A percentile compares a stretch with the other conserved stretches of the same genome.
Evolutionary conservation across 2,888 invertebrate species (phyloP).

Genomic region (Metallyticus violacea): DNA sequence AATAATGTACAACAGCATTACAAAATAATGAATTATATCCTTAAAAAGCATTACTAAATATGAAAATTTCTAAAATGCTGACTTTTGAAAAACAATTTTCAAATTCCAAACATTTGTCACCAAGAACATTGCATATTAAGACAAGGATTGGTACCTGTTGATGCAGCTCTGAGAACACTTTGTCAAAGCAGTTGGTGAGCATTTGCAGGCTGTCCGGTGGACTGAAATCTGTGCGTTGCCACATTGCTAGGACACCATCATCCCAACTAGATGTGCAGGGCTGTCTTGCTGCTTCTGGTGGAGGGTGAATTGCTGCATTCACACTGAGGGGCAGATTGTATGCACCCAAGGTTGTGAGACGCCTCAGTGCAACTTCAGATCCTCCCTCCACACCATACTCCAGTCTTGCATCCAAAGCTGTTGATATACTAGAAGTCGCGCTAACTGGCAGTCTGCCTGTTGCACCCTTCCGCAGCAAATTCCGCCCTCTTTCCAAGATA

Average conservation of each 20-base stretch:
- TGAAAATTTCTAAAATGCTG: no score
- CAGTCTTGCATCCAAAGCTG: conserved; percentile 73
- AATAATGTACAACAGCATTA: no score
- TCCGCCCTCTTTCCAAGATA: conserved; percentile 59
- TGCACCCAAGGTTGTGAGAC: conserved; percentile 65
- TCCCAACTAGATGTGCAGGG: conserved; percentile 44
- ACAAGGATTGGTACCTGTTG: conserved; percentile 19
- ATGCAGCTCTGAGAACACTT: conserved; percentile 61
- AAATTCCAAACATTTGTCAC: no score
- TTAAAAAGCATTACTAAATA: no score
- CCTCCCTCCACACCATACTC: conserved; percentile 76
- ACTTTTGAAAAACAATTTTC: no score
- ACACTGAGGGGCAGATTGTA: conserved; percentile 58
- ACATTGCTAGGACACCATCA: conserved; percentile 48
- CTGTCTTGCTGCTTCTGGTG: conserved; percentile 46
- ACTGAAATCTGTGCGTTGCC: conserved; percentile 50
- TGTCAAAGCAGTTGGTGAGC: conserved; percentile 67
- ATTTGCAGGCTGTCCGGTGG: conserved; percentile 47
- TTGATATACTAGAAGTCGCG: conserved; percentile 54
- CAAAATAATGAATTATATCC: no score
- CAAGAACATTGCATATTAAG: no score
- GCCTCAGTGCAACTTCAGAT: conserved; percentile 71
- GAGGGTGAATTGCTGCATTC: conserved; percentile 47
- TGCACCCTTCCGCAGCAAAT: conserved; percentile 52
- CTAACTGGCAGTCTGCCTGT: conserved; percentile 16